These are phyloP conservation scores for Anguilla obscura DNA, from an alignment of 2,797 vertebrate species.

Conservation along the genomic window DNA sequence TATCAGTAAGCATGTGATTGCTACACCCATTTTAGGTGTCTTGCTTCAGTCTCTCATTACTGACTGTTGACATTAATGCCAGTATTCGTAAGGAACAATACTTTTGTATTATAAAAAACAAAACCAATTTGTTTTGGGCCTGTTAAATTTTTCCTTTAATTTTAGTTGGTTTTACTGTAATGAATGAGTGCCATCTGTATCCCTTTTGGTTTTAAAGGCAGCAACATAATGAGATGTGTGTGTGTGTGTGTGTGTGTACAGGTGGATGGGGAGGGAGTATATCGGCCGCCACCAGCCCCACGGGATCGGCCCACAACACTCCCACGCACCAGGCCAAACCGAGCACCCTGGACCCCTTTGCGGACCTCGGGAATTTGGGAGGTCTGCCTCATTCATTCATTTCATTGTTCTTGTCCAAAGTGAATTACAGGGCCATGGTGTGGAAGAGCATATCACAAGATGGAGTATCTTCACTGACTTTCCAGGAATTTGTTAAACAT, in stretches of 20 bases:
- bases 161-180: background rate
- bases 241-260: conserved; percentile 28
- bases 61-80: background rate
- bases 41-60: background rate
- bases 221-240: background rate
- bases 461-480: background rate
- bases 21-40: background rate
- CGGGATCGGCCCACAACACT: conserved; percentile 87
- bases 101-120: background rate
- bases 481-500: background rate
- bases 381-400: background rate
- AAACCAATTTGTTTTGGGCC: background rate
- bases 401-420: background rate
- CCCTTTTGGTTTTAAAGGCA: background rate
- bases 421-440: background rate
- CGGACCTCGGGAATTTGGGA: conserved; percentile 77
- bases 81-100: background rate
- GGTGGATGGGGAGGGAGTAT: conserved; percentile 83
- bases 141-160: background rate
- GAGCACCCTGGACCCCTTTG: conserved; percentile 93
- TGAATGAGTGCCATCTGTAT: background rate
- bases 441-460: background rate
- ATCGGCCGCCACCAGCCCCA: conserved; percentile 93
- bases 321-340: conserved; percentile 93
- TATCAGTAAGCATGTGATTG: background rate